These are phyloP conservation scores for Chaitophorus viminalis DNA, from an alignment of 2,888 invertebrate species.

Conservation along the genomic window DNA sequence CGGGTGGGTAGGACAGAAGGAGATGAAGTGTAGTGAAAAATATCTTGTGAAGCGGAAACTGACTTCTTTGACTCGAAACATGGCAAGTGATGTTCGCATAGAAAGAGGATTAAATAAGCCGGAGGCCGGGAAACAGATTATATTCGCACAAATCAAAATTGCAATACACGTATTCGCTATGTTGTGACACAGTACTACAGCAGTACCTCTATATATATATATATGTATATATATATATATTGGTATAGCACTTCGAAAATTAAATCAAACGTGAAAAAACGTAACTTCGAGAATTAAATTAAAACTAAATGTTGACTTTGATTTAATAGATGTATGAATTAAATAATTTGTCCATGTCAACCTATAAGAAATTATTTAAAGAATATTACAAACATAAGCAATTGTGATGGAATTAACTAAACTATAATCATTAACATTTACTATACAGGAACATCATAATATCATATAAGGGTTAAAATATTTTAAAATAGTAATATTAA, in stretches of 20 bases:
- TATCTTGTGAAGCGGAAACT: conserved; percentile 25
- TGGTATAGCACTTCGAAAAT: not conserved
- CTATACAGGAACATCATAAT: too few species aligned
- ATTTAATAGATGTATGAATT: not conserved
- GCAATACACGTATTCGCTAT: not conserved
- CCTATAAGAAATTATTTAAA: not conserved
- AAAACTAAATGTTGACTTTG: not conserved
- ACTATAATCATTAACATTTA: too few species aligned
- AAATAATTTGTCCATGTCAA: not conserved
- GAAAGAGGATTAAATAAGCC: not conserved
- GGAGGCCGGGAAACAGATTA: not conserved
- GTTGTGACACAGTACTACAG: not conserved
- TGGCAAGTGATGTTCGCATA: not conserved
- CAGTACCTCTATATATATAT: too few species aligned
- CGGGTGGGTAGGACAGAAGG: not conserved
- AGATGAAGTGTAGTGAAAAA: not conserved
- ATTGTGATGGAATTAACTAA: not conserved
- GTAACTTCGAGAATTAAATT: not conserved
- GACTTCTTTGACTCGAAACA: not conserved
- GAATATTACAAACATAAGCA: not conserved
- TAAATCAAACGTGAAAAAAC: not conserved
- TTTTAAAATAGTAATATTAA: too few species aligned
- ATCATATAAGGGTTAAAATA: too few species aligned
- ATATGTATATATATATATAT: too few species aligned
- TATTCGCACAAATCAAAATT: conserved; percentile 15